phyloP scores from a whole-genome alignment of 2,888 invertebrate species.

The Orchestes rusci region DNA sequence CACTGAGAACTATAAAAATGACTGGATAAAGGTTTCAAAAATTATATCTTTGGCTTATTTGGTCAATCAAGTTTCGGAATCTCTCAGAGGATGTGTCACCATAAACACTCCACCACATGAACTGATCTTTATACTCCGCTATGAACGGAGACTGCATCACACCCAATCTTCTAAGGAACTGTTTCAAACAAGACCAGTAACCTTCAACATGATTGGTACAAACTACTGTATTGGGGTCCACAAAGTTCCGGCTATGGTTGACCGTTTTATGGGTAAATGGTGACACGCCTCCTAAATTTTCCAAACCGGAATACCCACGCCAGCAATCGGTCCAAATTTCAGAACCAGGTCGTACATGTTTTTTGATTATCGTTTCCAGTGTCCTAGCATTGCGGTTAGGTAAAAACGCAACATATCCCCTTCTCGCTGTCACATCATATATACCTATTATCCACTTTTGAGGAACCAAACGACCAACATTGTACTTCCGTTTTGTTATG shows the following conservation, averaged over 20 bases:
- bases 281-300: constrained; percentile 6
- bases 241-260: constrained; percentile 10
- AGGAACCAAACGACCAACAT: constrained; percentile 8
- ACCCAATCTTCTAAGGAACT: constrained; percentile 7
- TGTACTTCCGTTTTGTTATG: constrained; percentile 11
- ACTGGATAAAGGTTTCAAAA: no score
- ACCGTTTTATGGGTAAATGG: constrained; percentile 11
- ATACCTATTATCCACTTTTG: constrained; percentile 16
- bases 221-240: constrained; percentile 12
- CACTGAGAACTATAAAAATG: no score
- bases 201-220: constrained; percentile 14
- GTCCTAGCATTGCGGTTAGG: constrained; percentile 4
- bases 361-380: background rate
- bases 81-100: constrained; percentile 4
- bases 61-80: no score
- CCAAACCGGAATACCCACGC: constrained; percentile 2
- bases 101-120: constrained; percentile 10
- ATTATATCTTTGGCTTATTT: no score
- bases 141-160: constrained; percentile 10
- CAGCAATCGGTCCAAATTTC: constrained; percentile 16
- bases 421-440: constrained; percentile 10
- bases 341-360: constrained; percentile 9
- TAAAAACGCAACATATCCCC: constrained; percentile 3
- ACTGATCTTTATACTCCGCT: constrained; percentile 7
- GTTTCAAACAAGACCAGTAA: constrained; percentile 11